These are phyloP conservation scores for Synanceia verrucosa DNA, from an alignment of 2,797 vertebrate genomes.

Conservation along the genomic window DNA sequence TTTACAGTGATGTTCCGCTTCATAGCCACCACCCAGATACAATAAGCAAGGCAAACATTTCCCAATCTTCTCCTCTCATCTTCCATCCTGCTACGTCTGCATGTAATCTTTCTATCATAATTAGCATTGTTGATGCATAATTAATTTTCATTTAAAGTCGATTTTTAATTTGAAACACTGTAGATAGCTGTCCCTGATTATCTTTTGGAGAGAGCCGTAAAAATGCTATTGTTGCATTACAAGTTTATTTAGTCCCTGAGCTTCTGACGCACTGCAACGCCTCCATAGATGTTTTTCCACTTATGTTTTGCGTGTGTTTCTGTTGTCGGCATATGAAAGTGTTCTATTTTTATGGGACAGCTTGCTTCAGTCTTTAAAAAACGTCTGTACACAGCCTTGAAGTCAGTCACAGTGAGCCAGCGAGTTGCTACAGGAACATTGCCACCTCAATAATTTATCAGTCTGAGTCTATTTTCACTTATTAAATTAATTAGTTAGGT, in stretches of 20 bases:
- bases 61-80: conserved; percentile 61
- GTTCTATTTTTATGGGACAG: conserved; percentile 70
- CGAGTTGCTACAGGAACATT: conserved; percentile 64
- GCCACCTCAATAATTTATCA: conserved; percentile 76
- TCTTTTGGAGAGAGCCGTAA: conserved; percentile 39
- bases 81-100: conserved; percentile 53
- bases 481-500: conserved; percentile 81
- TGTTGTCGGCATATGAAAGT: conserved; percentile 62
- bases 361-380: conserved; percentile 51
- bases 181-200: conserved; percentile 51
- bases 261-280: conserved; percentile 25
- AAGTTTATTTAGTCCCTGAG: conserved; percentile 44
- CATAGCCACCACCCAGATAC: conserved; percentile 63
- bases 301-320: conserved; percentile 42
- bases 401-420: conserved; percentile 58
- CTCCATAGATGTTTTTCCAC: conserved; percentile 44
- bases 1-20: conserved; percentile 71
- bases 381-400: conserved; percentile 51
- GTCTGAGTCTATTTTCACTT: conserved; percentile 72
- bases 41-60: conserved; percentile 63
- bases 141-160: conserved; percentile 78
- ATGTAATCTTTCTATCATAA: conserved; percentile 74
- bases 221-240: conserved; percentile 54
- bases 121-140: conserved; percentile 79
- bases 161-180: conserved; percentile 74